These are phyloP conservation scores for Pseudoips prasinana DNA, from an alignment of 2,888 invertebrate genomes.

Conservation along the genomic window DNA sequence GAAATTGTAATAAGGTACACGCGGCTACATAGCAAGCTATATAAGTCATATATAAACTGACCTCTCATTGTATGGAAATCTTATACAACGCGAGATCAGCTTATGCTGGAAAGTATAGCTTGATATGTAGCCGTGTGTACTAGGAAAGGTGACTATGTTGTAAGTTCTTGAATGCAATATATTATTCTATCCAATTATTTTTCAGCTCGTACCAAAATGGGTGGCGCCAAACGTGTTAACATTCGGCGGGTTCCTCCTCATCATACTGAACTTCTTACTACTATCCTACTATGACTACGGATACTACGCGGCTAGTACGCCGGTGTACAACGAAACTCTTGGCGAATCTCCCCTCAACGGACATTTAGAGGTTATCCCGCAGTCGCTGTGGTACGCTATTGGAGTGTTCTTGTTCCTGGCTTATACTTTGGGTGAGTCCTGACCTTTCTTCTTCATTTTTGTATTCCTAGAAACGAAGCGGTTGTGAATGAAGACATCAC, in stretches of 20 bases:
- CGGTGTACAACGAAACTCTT: conserved; percentile 56
- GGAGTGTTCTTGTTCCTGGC: conserved; percentile 96
- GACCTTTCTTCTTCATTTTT: too few species aligned
- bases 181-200: too few species aligned
- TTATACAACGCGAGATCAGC: too few species aligned
- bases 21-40: too few species aligned
- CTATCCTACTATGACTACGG: conserved; percentile 94
- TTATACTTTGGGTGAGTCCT: conserved; percentile 96
- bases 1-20: too few species aligned
- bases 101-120: too few species aligned
- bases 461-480: too few species aligned
- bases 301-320: conserved; percentile 87
- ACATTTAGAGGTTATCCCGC: conserved; percentile 84
- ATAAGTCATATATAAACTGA: background rate
- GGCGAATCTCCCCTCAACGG: conserved; percentile 47
- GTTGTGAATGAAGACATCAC: too few species aligned
- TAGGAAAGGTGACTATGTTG: too few species aligned
- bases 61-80: too few species aligned
- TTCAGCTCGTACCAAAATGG: conserved; percentile 95
- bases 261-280: conserved; percentile 92
- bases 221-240: conserved; percentile 98
- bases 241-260: conserved; percentile 95
- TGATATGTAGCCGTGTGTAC: too few species aligned
- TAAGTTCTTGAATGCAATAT: too few species aligned
- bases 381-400: conserved; percentile 92